These are phyloP conservation scores for Epistrophe eligans DNA, from an alignment of 2,888 invertebrate genomes.

Conservation along the genomic window DNA sequence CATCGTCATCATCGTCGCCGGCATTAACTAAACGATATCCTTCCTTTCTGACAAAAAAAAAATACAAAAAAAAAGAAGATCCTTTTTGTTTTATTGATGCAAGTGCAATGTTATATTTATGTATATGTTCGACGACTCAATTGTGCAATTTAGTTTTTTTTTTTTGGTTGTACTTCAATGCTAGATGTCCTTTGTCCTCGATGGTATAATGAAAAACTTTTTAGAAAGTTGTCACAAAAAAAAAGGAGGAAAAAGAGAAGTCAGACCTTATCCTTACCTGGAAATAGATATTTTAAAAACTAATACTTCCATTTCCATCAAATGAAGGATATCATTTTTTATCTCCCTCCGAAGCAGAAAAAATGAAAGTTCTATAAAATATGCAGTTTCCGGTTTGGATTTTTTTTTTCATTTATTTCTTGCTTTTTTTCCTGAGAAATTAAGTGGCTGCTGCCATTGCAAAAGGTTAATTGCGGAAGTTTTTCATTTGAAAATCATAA, in stretches of 20 bases:
- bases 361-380: background rate
- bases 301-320: background rate
- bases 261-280: slow-evolving; percentile 10
- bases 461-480: slow-evolving; percentile 68
- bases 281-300: slow-evolving; percentile 2
- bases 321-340: slow-evolving; percentile 4
- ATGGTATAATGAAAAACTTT: slow-evolving; percentile 27
- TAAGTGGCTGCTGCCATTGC: slow-evolving; percentile 12
- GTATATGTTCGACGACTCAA: background rate
- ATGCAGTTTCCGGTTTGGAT: background rate
- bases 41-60: slow-evolving; percentile 25
- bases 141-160: background rate
- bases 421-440: slow-evolving; percentile 6
- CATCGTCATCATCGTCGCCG: background rate
- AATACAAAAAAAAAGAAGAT: background rate
- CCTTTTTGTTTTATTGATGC: background rate
- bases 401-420: slow-evolving; percentile 28
- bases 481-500: slow-evolving; percentile 30
- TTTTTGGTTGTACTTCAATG: background rate
- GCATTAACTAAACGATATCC: slow-evolving; percentile 30
- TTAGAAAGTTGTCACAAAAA: slow-evolving; percentile 25
- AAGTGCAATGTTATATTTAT: no score
- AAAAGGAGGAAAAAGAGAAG: background rate
- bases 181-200: slow-evolving; percentile 5
- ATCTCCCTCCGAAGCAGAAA: background rate